Evolutionary conservation across 2,113 vertebrate species (phyloP).

Genomic region (Tyrannus savana): DNA sequence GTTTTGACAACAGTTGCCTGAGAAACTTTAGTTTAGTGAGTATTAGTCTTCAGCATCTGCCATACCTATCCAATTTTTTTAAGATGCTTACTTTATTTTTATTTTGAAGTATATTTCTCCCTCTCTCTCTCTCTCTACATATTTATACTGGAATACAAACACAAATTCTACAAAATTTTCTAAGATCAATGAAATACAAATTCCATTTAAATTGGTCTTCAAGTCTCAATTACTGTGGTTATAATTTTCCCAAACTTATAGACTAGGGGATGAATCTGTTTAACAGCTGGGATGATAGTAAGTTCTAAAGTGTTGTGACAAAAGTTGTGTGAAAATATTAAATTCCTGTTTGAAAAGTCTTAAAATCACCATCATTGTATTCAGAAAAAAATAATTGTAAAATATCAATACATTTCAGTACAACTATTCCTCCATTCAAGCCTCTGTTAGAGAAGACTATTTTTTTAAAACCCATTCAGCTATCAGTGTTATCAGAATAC

Average conservation of each 20-base stretch:
- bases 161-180: not conserved
- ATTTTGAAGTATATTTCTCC: not conserved
- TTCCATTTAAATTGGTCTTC: not conserved
- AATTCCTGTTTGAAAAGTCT: not conserved
- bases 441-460: fast-evolving
- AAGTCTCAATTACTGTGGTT: not conserved
- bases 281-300: not conserved
- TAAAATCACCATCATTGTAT: not conserved
- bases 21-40: not conserved
- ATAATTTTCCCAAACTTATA: not conserved
- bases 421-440: not conserved
- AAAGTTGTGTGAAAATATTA: not conserved
- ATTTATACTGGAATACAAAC: not conserved
- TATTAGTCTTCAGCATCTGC: not conserved
- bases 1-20: not conserved
- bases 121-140: not conserved
- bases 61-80: not conserved
- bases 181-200: not conserved
- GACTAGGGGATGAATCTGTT: not conserved
- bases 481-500: not conserved
- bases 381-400: not conserved
- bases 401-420: not conserved
- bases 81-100: not conserved
- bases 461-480: not conserved
- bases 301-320: not conserved